phyloP scores from a whole-genome alignment of 2,113 vertebrate species.

The Zosterops japonicus region DNA sequence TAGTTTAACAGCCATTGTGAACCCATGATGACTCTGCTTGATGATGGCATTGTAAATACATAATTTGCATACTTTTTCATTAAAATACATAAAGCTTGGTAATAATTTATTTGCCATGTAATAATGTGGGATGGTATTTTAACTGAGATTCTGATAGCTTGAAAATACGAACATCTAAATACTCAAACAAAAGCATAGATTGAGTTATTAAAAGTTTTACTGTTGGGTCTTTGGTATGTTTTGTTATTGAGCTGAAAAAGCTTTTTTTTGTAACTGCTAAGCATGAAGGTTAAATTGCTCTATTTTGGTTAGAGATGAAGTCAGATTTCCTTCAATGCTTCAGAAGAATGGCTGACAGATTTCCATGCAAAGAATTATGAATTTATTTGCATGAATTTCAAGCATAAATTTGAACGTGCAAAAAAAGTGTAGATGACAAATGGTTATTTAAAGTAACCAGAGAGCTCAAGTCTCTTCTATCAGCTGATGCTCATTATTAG shows the following conservation, averaged over 20 bases:
- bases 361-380: background rate
- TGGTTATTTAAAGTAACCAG: slow-evolving; percentile 27
- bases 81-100: background rate
- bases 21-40: background rate
- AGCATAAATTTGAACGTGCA: background rate
- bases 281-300: background rate
- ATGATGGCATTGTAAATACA: background rate
- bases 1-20: background rate
- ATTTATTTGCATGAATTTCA: slow-evolving; percentile 37
- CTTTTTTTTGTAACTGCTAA: background rate
- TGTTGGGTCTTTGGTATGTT: background rate
- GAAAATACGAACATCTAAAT: background rate
- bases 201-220: background rate
- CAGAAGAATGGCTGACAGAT: background rate
- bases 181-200: background rate
- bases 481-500: background rate
- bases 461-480: background rate
- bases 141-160: background rate
- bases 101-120: background rate
- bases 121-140: background rate
- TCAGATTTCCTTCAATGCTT: background rate
- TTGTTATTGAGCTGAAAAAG: background rate
- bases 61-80: background rate
- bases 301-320: background rate
- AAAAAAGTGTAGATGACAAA: background rate